Base-by-base conservation (phyloP, 2,113 vertebrate genomes). In the Phasianus colchicus region DNA sequence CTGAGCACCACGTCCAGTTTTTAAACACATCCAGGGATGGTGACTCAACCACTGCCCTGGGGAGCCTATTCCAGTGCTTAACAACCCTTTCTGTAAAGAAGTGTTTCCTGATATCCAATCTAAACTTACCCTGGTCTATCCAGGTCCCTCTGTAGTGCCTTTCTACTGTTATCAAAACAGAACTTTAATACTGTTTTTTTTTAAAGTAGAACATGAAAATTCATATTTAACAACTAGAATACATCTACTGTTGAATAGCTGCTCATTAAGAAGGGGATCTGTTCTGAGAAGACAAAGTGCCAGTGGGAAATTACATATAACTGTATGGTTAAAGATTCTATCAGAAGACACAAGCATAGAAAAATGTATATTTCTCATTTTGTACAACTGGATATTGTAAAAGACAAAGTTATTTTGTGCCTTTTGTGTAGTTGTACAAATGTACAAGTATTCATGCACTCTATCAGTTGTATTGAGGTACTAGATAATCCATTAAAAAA, bases 131-230 rank as follows among this genome's bases (percentile, higher is more conserved):
- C 40, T 40, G 40, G 40, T 48, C 47, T 48, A 48, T 21, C 10
- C 47, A 48, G 11, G 21, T 22, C 21, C 47, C 47, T 48, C 47
- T 48, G 21, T 48, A 48, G 20, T 22, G 11, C 21, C 47, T 48
- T 22, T 47, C 45, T 47, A 57, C 60, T 61, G n/a, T 63, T 83
- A 93, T 92, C 81, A 80, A 90, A 93, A 76, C 18, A 69, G 63
- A 92, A 82, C 58, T 88, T 90, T 74, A 93, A 63, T 63, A 82
- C 48, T 9, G 10, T 19, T 19, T 79, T 19, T 79, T 16, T 73
- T 96, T 36, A 36, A 95, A 94, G 93, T 93, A 91, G 94, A 94
- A 94, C 74, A 94, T 71, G 32, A 92, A 57, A 87, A 86, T 70
- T 89, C 54, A 30, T 80, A 63, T 65, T 93, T 79, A 83, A 92